Conservation (phyloP, 2,113 vertebrate genomes). For the Emydura subglobosa region DNA sequence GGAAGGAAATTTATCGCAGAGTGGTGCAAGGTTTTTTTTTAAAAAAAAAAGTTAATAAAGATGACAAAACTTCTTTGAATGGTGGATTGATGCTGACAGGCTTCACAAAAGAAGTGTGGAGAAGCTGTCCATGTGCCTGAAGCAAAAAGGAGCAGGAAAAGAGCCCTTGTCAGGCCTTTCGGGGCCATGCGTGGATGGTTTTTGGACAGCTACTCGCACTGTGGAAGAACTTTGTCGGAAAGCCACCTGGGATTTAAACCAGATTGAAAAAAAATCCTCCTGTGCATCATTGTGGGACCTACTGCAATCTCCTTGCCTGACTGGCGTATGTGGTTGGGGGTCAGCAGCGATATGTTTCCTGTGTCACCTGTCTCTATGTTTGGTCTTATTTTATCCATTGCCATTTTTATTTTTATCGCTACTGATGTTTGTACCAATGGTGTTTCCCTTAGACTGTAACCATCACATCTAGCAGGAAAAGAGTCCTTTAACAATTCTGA, state of each 20-base stretch:
- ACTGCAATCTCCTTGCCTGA: accelerated
- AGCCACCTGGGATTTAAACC: background rate
- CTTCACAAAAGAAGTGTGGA: background rate
- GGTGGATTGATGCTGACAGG: background rate
- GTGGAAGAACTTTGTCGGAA: background rate
- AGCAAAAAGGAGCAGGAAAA: background rate
- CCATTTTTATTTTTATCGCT: background rate
- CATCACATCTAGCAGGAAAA: conserved; percentile 50
- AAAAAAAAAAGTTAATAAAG: background rate
- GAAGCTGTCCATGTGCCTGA: background rate
- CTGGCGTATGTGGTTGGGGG: background rate
- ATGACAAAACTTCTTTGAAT: background rate
- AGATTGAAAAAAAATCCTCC: background rate
- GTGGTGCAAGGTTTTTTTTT: background rate
- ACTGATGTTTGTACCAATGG: conserved; percentile 43
- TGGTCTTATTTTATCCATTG: accelerated
- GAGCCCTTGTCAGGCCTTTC: background rate
- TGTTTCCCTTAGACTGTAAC: conserved; percentile 54
- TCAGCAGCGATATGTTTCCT: background rate
- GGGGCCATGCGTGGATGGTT: accelerated
- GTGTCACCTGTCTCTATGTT: background rate
- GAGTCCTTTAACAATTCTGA: conserved; percentile 66
- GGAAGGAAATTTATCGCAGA: background rate
- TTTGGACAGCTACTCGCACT: background rate
- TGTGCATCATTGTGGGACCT: accelerated